Conservation (phyloP, 2,113 vertebrate genomes). For the Hippocampus comes region DNA sequence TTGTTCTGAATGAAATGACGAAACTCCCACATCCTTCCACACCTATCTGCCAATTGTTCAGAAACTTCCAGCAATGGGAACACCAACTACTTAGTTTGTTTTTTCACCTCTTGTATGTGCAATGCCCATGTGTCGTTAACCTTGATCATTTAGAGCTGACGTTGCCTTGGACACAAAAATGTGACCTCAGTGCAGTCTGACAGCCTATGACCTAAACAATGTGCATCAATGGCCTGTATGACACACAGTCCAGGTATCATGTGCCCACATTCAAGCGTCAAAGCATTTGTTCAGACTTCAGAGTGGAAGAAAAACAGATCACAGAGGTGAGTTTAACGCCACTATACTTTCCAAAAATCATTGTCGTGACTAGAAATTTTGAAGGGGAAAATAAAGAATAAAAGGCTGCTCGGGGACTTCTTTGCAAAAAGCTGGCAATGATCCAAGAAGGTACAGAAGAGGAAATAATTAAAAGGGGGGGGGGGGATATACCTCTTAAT, state of each 20-base stretch:
- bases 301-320: constrained; percentile 31
- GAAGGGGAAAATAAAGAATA: too few species aligned
- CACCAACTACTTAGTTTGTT: not conserved
- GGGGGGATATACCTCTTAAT: not conserved
- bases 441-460: not conserved
- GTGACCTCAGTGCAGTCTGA: not conserved
- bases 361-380: constrained; percentile 6
- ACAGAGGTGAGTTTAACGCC: constrained; percentile 38
- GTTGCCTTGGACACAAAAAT: not conserved
- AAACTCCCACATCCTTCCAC: not conserved
- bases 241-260: constrained; percentile 6
- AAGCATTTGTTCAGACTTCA: constrained; percentile 44
- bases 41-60: not conserved
- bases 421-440: not conserved
- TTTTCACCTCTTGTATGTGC: not conserved
- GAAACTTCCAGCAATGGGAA: not conserved
- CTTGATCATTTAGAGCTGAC: not conserved
- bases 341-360: constrained; percentile 13
- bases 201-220: not conserved
- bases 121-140: not conserved
- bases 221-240: not conserved
- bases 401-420: constrained; percentile 3
- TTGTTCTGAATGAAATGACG: not conserved
- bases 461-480: not conserved
- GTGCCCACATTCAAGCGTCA: constrained; percentile 42